Evolutionary conservation across 2,113 vertebrate genomes (phyloP), one percentile per base, ranked within the genome.

Genomic region (Ariopsis seemanni): DNA sequence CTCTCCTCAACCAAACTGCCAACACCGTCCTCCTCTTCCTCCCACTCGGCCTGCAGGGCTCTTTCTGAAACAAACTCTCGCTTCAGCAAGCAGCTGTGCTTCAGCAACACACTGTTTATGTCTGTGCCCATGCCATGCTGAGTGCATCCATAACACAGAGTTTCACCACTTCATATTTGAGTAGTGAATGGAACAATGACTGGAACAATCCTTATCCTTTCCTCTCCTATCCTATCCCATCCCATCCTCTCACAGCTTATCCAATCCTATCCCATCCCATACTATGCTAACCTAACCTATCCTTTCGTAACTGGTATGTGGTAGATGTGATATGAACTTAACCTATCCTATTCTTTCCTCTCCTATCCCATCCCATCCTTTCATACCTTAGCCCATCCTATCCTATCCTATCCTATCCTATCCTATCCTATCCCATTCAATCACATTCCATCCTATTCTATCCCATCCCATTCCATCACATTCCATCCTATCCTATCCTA

Each of bases 1-100:
- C 71, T 79, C 87, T 92, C 88, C 82, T 88, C 88, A 83, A 89
- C 92, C 93, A 93, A 93, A 90, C 92, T 92, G 90, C 90, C 93
- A 92, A 92, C 92, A 92, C 89, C 79, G 88, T 83, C 86, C 92
- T 92, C 91, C 69, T 85, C 63, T 72, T 84, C 78, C 86, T 90
- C 86, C 84, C 75, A 78, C 84, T 84, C 84, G 53, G 69, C 88
- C 88, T 86, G 34, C 58, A 34, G 88, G 88, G 84, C 58, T 84
- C 60, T 74, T 82, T 87, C 86, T 67, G 27, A 20, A 42, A 86
- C 78, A 87, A 72, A 52, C 63, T 22, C 74, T 63, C 82, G 22
- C 53, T 71, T 74, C 79, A 60, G 79, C 79, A 82, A 71, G 57
- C 85, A 62, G 22, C 86, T 86, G 85, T 88, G 9, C 87, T 83